Evolutionary conservation across 2,113 vertebrate species (phyloP), one percentile per base, ranked within the genome.

Genomic region (Glaucomys volans): DNA sequence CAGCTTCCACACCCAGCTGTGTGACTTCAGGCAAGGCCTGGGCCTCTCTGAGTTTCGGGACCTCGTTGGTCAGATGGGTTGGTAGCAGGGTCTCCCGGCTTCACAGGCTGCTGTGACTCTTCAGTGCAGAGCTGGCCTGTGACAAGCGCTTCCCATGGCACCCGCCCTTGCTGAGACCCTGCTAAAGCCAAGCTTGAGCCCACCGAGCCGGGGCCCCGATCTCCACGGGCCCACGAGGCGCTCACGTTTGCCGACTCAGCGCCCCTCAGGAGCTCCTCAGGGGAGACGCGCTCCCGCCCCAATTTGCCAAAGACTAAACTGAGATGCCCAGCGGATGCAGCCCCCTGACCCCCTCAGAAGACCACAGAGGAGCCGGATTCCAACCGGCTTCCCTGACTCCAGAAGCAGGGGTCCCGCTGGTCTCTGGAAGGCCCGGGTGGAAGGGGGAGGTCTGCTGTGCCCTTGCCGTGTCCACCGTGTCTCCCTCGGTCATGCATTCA

Each of bases 201-300:
- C 54, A 54, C 17, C 6, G 54, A 20, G 54, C 54, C 17, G 17
- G 54, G 54, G 54, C 17, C 52, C 17, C 0, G 52, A n/a, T 54
- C 18, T 54, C 8, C 37, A 11, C 37, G 0, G 54, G n/a, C 12
- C 6, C n/a, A 10, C 0, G 4, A 20, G 44, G 40, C 18, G 17
- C 8, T 71, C 13, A 0, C 11, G 6, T 4, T 1, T 7, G 24
- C 2, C 8, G 3, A 8, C 64, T 87, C 32, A 13, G 40, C 22
- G 22, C 16, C 47, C n/a, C 18, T 59, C 30, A 8, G 4, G 10
- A 52, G 71, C 77, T 35, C 50, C 47, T 47, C 0, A 0, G 30
- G 35, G 16, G 52, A 14, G 35, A 2, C 32, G 52, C 17, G 40
- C 30, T 69, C 30, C n/a, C 10, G 32, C 40, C 22, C 64, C 20